These are phyloP conservation scores for Melanophora roralis DNA, from an alignment of 2,888 invertebrate genomes.

Conservation along the genomic window DNA sequence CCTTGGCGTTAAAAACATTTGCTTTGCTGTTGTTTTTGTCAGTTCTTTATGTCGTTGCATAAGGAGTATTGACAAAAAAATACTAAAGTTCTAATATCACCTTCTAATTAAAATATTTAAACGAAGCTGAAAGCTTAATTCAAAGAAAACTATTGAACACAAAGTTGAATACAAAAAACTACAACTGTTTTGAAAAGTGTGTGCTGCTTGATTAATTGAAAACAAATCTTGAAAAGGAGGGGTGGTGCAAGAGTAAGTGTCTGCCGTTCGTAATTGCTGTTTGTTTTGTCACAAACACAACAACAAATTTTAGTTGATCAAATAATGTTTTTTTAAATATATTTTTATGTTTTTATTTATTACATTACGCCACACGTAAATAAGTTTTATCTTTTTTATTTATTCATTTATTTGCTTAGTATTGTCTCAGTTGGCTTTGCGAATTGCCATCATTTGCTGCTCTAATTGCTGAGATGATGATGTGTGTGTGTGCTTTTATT, in stretches of 20 bases:
- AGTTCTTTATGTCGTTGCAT: background rate
- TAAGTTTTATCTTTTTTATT: conserved; percentile 11
- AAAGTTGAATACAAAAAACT: background rate
- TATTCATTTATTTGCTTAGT: background rate
- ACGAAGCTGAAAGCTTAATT: background rate
- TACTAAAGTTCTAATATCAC: conserved; percentile 37
- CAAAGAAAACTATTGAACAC: conserved; percentile 41
- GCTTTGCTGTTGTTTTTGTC: conserved; percentile 25
- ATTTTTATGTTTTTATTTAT: conserved; percentile 48
- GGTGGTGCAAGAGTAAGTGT: conserved; percentile 56
- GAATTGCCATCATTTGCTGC: conserved; percentile 12
- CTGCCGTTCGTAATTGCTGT: conserved; percentile 14
- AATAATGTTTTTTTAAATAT: conserved; percentile 24
- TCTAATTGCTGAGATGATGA: conserved; percentile 23
- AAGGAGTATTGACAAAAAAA: background rate
- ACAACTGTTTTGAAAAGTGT: conserved; percentile 18
- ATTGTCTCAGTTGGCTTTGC: conserved; percentile 25
- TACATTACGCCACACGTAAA: conserved; percentile 57
- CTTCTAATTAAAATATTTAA: background rate
- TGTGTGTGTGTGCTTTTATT: background rate
- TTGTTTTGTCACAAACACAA: conserved; percentile 45
- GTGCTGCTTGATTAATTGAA: conserved; percentile 28
- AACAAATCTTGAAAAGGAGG: conserved; percentile 12
- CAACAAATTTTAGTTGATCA: conserved; percentile 48
- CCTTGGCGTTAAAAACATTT: conserved; percentile 42